phyloP scores from a whole-genome alignment of 2,888 invertebrate species.

The Drosophila neoperkinsi region DNA sequence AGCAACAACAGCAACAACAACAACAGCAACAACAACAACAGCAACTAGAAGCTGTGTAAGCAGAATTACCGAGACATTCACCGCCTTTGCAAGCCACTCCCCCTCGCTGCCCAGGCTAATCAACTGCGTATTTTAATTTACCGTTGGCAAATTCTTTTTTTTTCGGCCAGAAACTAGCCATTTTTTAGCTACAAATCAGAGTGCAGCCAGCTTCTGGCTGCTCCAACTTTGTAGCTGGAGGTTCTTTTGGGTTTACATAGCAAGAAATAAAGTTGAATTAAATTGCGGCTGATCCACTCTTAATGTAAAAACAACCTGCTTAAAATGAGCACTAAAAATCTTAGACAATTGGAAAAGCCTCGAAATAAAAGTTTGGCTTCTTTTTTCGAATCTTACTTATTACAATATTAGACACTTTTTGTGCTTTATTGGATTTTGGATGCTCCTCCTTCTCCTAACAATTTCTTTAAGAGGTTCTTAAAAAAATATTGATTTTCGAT shows the following conservation, averaged over 20 bases:
- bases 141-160: conserved; percentile 52
- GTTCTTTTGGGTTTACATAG: conserved; percentile 9
- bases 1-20: background rate
- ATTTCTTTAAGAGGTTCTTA: background rate
- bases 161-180: conserved; percentile 46
- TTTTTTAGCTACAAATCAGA: conserved; percentile 12
- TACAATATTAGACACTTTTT: background rate
- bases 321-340: background rate
- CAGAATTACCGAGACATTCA: conserved; percentile 27
- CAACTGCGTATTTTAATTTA: conserved; percentile 76
- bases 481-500: background rate
- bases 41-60: conserved; percentile 2
- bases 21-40: background rate
- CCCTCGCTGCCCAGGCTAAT: conserved; percentile 56
- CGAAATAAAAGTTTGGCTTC: background rate
- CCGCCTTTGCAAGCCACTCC: conserved; percentile 30
- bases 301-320: background rate
- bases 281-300: background rate
- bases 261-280: background rate
- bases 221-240: background rate
- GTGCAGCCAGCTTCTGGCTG: conserved; percentile 21
- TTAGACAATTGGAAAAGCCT: background rate
- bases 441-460: fast-evolving
- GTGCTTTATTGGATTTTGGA: fast-evolving
- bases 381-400: background rate